A percentile compares a stretch with the other conserved stretches of the same genome.
Conservation (phyloP, 2,797 vertebrate species). For the Pteronotus mesoamericanus region DNA sequence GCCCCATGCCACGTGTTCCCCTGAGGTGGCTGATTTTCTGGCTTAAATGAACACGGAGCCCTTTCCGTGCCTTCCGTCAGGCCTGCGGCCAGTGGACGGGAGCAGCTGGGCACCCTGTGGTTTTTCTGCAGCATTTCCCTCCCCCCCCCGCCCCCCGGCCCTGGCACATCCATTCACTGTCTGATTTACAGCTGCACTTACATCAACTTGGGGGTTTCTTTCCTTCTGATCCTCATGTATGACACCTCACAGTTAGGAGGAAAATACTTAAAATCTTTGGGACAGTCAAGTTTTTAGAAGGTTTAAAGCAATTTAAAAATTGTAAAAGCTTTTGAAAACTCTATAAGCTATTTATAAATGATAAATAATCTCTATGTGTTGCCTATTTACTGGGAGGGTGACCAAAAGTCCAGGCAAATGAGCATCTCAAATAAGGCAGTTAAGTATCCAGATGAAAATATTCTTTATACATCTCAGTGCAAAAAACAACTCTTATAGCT, state of each 20-base stretch:
- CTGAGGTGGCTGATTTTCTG: background rate
- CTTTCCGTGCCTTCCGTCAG: background rate
- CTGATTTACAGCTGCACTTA: background rate
- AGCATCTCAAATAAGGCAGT: background rate
- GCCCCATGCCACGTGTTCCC: background rate
- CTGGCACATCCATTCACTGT: no score
- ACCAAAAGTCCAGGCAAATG: background rate
- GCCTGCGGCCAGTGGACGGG: background rate
- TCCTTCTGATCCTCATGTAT: background rate
- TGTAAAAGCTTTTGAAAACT: background rate
- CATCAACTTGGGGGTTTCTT: background rate
- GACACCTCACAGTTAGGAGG: background rate
- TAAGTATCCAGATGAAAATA: background rate
- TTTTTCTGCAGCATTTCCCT: background rate
- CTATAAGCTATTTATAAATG: background rate
- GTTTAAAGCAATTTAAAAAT: background rate
- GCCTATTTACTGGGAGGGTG: background rate
- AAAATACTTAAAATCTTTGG: background rate
- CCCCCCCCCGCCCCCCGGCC: no score
- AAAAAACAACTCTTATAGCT: background rate
- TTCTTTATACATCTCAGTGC: background rate
- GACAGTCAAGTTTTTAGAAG: background rate
- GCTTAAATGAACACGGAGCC: background rate
- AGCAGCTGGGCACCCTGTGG: accelerated
- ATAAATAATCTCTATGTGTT: background rate